A percentile compares a stretch with the other conserved stretches of the same genome.
These are phyloP conservation scores for Eriosoma lanigerum DNA, from an alignment of 1,140 invertebrate genomes.

Conservation along the genomic window DNA sequence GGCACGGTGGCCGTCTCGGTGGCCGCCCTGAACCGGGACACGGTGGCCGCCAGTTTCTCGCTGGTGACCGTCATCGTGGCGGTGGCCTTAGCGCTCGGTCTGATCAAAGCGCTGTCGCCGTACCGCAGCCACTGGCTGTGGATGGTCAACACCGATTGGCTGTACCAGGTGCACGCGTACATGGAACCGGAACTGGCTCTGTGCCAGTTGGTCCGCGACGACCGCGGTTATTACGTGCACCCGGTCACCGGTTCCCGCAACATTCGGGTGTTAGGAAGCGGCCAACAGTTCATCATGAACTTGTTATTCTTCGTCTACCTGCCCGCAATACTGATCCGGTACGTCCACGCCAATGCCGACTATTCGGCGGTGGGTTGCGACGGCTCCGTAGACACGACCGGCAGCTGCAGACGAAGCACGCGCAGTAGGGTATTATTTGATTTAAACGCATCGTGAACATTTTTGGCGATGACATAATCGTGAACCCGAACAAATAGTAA, in stretches of 20 bases:
- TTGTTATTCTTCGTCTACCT: neutral
- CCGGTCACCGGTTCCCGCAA: neutral
- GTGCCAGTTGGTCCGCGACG: too few species aligned
- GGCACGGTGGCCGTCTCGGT: neutral
- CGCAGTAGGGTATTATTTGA: too few species aligned
- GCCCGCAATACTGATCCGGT: neutral
- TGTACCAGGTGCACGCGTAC: neutral
- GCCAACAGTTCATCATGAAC: neutral
- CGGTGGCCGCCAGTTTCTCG: neutral
- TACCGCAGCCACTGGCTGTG: conserved; percentile 11
- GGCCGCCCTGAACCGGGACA: neutral
- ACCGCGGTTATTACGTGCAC: neutral
- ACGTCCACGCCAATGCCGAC: too few species aligned
- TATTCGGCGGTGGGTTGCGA: too few species aligned
- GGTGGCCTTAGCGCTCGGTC: neutral
- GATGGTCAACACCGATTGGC: neutral
- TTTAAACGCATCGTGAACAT: too few species aligned
- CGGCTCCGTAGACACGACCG: too few species aligned
- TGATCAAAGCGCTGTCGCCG: neutral
- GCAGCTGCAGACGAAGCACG: too few species aligned
- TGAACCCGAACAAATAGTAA: too few species aligned
- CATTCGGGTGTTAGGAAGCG: neutral
- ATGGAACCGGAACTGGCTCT: neutral
- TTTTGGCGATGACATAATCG: too few species aligned
- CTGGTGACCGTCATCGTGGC: neutral